Evolutionary conservation across 2,888 invertebrate species (phyloP), one percentile per base, ranked within the genome.

Genomic region (Nymphalis c-album): DNA sequence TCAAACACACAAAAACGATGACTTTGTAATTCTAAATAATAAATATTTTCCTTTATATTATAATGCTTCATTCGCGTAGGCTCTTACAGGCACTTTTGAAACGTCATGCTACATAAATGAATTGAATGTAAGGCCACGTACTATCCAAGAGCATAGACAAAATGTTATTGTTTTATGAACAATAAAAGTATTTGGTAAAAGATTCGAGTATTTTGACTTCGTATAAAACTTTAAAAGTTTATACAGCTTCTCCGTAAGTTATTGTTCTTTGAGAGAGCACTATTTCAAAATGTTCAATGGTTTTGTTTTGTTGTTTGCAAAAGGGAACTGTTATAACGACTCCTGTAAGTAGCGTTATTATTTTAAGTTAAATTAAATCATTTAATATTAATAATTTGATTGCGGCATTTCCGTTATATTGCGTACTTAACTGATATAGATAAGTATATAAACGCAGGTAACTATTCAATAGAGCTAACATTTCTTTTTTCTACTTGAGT

Each of bases 211-310:
- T 64, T 61, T 62, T 64, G 62, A 59, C 53, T 64, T 69, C 53
- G 64, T 46, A 65, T 53, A 62, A 59, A 65, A 62, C 64, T 69
- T 69, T 64, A 64, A 46, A 65, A 62, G 59, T 64, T 69, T 59
- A 62, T 65, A 62, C 64, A 59, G 64, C 59, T 63, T 61, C 59
- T 60, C 64, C 64, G 55, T 70, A 46, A 68, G 60, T 61, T 70
- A 70, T 69, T 65, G 67, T 67, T 63, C 60, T 67, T 63, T 71
- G 67, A 62, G 46, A 63, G 46, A n/a, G 58, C 57, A 50, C 57
- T 51, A 63, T 67, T 67, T 57, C 67, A 70, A 70, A 70, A 70
- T 70, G 63, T 70, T 70, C 64, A 51, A 64, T n/a, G 64, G 61
- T 64, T 70, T 67, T 63, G 60, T 64, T 67, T 61, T 67, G 55